Evolutionary conservation across 1,140 invertebrate species (phyloP).

Genomic region (Dendroctonus valens): DNA sequence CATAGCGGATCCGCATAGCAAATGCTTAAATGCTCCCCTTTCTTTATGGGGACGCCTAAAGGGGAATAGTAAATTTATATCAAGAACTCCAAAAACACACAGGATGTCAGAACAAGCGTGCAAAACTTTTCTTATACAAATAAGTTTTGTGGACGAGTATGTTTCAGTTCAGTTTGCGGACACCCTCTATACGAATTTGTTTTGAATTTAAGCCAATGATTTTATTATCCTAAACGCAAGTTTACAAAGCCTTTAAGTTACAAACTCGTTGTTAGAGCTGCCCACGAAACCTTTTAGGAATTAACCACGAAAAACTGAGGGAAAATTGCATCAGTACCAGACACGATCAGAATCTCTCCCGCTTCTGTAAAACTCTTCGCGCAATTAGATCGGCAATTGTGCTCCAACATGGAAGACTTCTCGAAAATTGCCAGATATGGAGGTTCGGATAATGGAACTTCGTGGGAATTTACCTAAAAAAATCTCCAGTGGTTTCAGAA

Average conservation of each 20-base stretch:
- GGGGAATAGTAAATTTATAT: too few relatives aligned
- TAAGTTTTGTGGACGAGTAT: too few relatives aligned
- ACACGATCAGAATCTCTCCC: constrained; percentile 61
- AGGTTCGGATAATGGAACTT: constrained; percentile 71
- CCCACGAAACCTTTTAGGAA: too few relatives aligned
- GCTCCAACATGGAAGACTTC: constrained; percentile 71
- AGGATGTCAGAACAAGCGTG: too few relatives aligned
- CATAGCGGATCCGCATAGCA: constrained; percentile 76
- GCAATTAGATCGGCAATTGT: constrained; percentile 75
- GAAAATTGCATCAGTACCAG: neutral
- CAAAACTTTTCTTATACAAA: too few relatives aligned
- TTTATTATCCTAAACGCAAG: neutral
- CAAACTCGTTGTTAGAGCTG: too few relatives aligned
- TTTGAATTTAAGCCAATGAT: constrained; percentile 4
- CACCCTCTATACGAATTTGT: too few relatives aligned
- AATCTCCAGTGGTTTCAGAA: neutral
- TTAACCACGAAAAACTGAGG: too few relatives aligned
- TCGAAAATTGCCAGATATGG: constrained; percentile 71
- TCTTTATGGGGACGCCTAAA: constrained; percentile 2
- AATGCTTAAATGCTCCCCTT: constrained; percentile 63
- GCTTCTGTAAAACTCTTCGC: constrained; percentile 71
- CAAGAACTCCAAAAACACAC: too few relatives aligned
- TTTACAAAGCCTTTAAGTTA: too few relatives aligned
- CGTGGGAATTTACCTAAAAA: constrained; percentile 73
- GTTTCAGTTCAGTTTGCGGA: too few relatives aligned